Percentiles rank a stretch among this genome's conserved stretches.
These are phyloP conservation scores for Phyllotreta striolata DNA, from an alignment of 2,888 invertebrate species.

Conservation along the genomic window DNA sequence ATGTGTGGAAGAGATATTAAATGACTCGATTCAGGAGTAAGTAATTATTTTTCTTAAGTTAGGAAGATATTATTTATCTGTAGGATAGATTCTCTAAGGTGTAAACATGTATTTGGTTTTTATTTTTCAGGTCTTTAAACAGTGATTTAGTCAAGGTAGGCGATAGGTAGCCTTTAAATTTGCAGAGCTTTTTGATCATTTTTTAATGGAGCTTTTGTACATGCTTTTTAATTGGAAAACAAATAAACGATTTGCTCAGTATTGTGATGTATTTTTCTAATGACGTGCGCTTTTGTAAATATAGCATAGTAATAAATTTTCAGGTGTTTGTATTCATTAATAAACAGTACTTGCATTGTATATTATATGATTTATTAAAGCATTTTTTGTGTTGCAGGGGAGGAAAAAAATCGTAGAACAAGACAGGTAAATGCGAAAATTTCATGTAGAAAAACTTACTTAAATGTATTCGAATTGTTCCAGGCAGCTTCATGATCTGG, in stretches of 20 bases:
- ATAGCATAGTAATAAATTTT: too few relatives aligned
- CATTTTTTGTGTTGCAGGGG: slow-evolving; percentile 33
- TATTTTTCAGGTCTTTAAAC: slow-evolving; percentile 34
- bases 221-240: too few relatives aligned
- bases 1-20: neutral
- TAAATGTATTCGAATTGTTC: slow-evolving; percentile 21
- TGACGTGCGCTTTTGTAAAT: too few relatives aligned
- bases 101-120: neutral
- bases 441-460: neutral
- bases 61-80: neutral
- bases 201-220: slow-evolving; percentile 1
- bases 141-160: slow-evolving; percentile 35
- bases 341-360: neutral
- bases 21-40: too few relatives aligned
- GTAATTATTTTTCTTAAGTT: too few relatives aligned
- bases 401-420: slow-evolving; percentile 38
- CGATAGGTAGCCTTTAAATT: slow-evolving; percentile 13
- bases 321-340: too few relatives aligned
- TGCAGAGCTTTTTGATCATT: slow-evolving; percentile 6
- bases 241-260: too few relatives aligned
- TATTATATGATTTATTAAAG: neutral
- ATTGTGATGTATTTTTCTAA: too few relatives aligned
- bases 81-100: neutral
- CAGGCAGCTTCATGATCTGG: slow-evolving; percentile 42
- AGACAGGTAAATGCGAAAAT: slow-evolving; percentile 46